Evolutionary conservation across 2,888 invertebrate genomes (phyloP).

Genomic region (Pimpla rufipes): DNA sequence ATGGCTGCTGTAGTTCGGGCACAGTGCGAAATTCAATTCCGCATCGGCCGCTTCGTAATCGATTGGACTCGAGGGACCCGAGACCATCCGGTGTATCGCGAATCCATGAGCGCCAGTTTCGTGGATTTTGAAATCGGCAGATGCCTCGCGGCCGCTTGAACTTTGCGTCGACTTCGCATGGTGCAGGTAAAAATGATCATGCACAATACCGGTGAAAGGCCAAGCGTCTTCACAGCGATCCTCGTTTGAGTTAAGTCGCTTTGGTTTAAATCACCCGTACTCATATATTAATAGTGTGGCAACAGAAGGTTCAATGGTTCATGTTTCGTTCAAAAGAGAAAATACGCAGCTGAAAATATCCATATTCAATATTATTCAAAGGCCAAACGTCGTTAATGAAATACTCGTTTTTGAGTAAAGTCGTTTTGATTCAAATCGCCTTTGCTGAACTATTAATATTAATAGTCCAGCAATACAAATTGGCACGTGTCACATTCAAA

Average conservation of each 20-base stretch:
- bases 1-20: background rate
- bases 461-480: background rate
- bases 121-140: conserved; percentile 36
- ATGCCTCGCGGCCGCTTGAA: conserved; percentile 35
- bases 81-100: background rate
- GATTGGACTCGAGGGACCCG: conserved; percentile 38
- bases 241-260: background rate
- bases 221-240: conserved; percentile 19
- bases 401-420: background rate
- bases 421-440: background rate
- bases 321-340: too few species aligned
- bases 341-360: too few species aligned
- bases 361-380: too few species aligned
- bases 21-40: conserved; percentile 49
- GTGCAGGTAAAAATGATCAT: conserved; percentile 11
- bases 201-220: conserved; percentile 36
- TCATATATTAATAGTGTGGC: background rate
- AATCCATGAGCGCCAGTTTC: conserved; percentile 9
- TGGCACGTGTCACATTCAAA: background rate
- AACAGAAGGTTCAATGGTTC: too few species aligned
- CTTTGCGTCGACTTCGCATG: conserved; percentile 31
- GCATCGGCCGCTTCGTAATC: conserved; percentile 24
- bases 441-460: background rate
- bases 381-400: background rate
- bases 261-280: background rate